Conservation (phyloP, 2,113 vertebrate species). For the Isichthys henryi region DNA sequence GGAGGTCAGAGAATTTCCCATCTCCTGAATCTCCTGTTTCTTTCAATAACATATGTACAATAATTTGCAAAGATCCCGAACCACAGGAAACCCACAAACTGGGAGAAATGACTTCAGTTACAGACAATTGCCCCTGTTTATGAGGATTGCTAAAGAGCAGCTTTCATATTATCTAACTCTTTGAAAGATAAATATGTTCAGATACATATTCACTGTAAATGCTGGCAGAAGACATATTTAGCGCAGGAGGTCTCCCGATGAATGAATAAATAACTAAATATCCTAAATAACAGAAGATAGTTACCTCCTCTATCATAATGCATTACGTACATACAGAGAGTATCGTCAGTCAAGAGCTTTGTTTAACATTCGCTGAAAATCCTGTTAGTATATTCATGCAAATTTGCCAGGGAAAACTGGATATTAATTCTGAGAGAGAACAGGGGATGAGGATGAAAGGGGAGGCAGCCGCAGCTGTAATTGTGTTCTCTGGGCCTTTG, state of each 20-base stretch:
- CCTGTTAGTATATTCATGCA: not conserved
- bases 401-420: not conserved
- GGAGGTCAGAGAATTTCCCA: not conserved
- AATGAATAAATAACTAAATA: not conserved
- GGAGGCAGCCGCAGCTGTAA: not conserved
- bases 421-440: not conserved
- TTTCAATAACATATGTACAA: not conserved
- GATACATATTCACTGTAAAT: not conserved
- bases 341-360: not conserved
- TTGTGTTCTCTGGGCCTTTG: not conserved
- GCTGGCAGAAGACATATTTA: not conserved
- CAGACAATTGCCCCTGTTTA: not conserved
- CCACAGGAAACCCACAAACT: not conserved
- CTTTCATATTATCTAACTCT: not conserved
- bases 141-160: not conserved
- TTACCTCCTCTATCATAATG: not conserved
- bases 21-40: not conserved
- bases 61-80: not conserved
- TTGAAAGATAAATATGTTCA: not conserved
- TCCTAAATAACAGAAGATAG: not conserved
- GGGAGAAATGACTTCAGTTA: not conserved
- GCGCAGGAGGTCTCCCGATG: not conserved
- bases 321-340: not conserved
- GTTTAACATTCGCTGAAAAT: not conserved
- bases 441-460: not conserved